Base-by-base conservation (phyloP, 2,797 vertebrate species). In the Psittacula derbiana region DNA sequence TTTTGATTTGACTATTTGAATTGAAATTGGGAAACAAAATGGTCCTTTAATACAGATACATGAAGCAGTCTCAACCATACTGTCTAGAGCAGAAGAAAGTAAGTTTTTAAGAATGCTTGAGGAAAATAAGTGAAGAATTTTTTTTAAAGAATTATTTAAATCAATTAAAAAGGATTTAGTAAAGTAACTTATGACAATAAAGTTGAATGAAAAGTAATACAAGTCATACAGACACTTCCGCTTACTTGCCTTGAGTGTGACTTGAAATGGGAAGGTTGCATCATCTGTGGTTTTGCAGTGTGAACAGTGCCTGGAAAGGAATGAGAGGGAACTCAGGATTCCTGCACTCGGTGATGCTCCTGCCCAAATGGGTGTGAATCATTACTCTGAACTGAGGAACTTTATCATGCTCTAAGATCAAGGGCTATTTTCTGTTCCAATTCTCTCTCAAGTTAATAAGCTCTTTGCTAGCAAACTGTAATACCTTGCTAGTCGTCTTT, bases 1-100 rank as follows among this genome's bases (percentile, higher is more conserved):
- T 71, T 94, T 62, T 78, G 66, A 60, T 92, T 89, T 92, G n/a
- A 58, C 64, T 64, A 31, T 71, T 82, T 88, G 57, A 71, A 67
- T 46, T 66, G n/a, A 69, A 82, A 79, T 58, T 47, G 38, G 43
- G 28, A 5, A 33, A 25, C 31, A 50, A 81, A 80, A 76, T 41
- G 30, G 19, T 76, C 10, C 76, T 92, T 87, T 50, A 71, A 46
- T 67, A 38, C 52, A 76, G 81, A 36, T 75, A 18, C 8, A 10
- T 70, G 20, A 82, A 80, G 13, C 57, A 60, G n/a, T 18, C 28
- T 44, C 61, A 90, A 86, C 58, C 50, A 38, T 52, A 10, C 27
- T 33, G 31, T n/a, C 62, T 69, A 11, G 5, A 50, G 43, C 66
- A 70, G 46, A 73, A 73, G 49, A 71, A 86, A 73, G 69, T 25